Conservation (phyloP, 2,888 invertebrate species). For the Acanthopleura granulata region DNA sequence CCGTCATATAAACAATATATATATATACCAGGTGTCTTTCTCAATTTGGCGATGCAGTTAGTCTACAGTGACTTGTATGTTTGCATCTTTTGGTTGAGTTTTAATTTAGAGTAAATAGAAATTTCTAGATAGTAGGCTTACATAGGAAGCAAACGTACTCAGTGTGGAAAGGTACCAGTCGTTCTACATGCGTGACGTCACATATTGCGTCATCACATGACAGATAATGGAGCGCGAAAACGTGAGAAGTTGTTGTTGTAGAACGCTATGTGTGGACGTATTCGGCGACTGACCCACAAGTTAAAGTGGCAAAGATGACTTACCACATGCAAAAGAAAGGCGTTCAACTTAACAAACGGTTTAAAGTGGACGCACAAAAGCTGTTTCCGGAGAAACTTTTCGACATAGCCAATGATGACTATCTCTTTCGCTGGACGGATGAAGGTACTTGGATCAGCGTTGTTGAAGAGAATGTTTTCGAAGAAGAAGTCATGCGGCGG, state of each 20-base stretch:
- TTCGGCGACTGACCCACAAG: too few relatives aligned
- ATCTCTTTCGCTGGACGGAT: conserved; percentile 51
- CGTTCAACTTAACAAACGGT: background rate
- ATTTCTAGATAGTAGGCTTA: too few relatives aligned
- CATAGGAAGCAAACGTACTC: too few relatives aligned
- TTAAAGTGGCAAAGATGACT: background rate
- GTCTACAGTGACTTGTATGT: too few relatives aligned
- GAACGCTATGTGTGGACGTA: background rate
- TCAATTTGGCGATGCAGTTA: too few relatives aligned
- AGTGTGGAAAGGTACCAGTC: too few relatives aligned
- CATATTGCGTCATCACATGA: too few relatives aligned
- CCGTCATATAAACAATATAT: too few relatives aligned
- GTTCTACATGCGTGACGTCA: too few relatives aligned
- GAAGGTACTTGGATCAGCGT: conserved; percentile 45
- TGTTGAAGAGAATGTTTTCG: conserved; percentile 47
- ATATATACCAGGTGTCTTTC: too few relatives aligned
- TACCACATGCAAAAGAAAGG: conserved; percentile 4
- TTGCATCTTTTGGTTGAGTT: too few relatives aligned
- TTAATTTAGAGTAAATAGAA: too few relatives aligned
- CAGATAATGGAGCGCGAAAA: background rate
- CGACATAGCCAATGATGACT: conserved; percentile 52
- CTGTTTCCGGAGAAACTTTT: conserved; percentile 57
- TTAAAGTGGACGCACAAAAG: conserved; percentile 41
- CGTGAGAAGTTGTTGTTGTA: background rate
- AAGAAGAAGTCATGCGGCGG: conserved; percentile 51